A percentile compares a stretch with the other conserved stretches of the same genome.
Conservation (phyloP, 2,888 invertebrate genomes). For the Drosophila longiperda region DNA sequence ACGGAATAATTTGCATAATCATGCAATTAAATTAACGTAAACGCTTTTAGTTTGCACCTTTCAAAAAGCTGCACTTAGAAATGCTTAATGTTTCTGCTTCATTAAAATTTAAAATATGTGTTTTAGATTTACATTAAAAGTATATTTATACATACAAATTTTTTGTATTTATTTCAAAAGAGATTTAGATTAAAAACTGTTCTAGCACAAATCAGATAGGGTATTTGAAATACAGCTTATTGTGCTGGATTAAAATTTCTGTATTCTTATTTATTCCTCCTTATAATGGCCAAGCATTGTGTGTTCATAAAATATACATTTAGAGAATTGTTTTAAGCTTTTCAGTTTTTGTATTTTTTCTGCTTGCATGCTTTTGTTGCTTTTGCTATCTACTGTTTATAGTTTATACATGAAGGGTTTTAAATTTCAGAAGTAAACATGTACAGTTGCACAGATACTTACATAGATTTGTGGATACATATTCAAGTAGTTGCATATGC, state of each 20-base stretch:
- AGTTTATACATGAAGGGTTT: conserved; percentile 33
- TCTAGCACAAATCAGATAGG: not conserved
- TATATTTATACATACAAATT: not conserved
- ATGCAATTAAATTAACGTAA: not conserved
- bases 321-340: conserved; percentile 61
- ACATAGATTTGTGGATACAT: conserved; percentile 5
- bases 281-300: conserved; percentile 37
- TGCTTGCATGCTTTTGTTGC: conserved; percentile 1
- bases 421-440: conserved; percentile 42
- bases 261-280: conserved; percentile 8
- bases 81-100: too few species aligned
- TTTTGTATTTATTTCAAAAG: not conserved
- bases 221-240: not conserved
- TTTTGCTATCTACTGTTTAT: conserved; percentile 32
- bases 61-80: not conserved
- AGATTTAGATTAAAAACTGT: not conserved
- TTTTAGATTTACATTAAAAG: not conserved
- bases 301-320: conserved; percentile 66
- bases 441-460: conserved; percentile 11
- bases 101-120: not conserved
- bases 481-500: conserved; percentile 6
- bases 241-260: not conserved
- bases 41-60: not conserved
- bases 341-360: conserved; percentile 14
- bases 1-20: not conserved